Percentiles rank a stretch among this genome's conserved stretches.
Conservation (phyloP, 2,888 invertebrate species). For the Xylota segnis region DNA sequence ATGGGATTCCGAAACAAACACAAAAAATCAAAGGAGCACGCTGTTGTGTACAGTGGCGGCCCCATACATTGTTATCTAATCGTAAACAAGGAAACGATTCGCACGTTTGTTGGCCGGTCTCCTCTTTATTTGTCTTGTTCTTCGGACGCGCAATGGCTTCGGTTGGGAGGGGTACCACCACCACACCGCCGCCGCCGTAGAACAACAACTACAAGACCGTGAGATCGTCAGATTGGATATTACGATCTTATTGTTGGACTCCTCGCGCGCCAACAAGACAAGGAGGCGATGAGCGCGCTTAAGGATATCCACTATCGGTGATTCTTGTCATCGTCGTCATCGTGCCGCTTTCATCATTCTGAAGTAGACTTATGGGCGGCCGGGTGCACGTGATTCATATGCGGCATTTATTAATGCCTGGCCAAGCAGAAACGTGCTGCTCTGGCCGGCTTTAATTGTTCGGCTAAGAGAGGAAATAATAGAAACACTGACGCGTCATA, state of each 20-base stretch:
- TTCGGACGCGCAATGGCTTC: conserved; percentile 11
- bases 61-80: conserved; percentile 65
- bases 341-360: conserved; percentile 72
- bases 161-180: too few relatives aligned
- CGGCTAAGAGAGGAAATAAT: conserved; percentile 40
- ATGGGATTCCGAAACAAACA: conserved; percentile 58
- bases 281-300: conserved; percentile 30
- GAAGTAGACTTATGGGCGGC: conserved; percentile 72
- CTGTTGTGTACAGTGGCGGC: conserved; percentile 43
- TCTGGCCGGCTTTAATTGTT: conserved; percentile 51
- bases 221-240: conserved; percentile 67
- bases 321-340: conserved; percentile 67
- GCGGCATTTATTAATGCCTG: conserved; percentile 58
- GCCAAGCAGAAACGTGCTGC: conserved; percentile 7
- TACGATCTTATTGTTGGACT: conserved; percentile 58
- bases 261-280: conserved; percentile 19
- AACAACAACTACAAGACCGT: conserved; percentile 38
- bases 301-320: conserved; percentile 49
- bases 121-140: conserved; percentile 34
- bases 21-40: conserved; percentile 68
- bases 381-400: conserved; percentile 62
- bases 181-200: neutral
- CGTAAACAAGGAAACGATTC: conserved; percentile 76
- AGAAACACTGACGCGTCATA: conserved; percentile 18
- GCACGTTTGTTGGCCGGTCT: conserved; percentile 66